Evolutionary conservation across 1,140 invertebrate species (phyloP).

Genomic region (Procambarus clarkii): DNA sequence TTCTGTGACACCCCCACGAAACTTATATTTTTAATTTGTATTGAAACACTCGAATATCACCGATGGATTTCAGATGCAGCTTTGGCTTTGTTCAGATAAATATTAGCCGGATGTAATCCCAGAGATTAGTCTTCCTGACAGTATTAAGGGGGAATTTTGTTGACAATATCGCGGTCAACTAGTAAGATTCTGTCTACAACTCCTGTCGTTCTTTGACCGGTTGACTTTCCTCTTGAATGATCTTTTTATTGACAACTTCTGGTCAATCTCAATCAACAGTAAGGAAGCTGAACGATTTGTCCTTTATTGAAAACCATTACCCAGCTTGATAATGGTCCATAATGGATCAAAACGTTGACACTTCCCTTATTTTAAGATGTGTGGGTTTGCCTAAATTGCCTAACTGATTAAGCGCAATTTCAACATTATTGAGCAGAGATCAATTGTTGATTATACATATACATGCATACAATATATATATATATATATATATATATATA

Average conservation of each 20-base stretch:
- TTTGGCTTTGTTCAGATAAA: slow-evolving; percentile 1
- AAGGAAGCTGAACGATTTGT: too few relatives aligned
- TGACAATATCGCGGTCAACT: background rate
- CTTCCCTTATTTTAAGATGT: too few relatives aligned
- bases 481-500: too few relatives aligned
- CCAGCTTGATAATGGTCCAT: too few relatives aligned
- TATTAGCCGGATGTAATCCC: background rate
- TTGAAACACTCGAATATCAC: slow-evolving; percentile 1
- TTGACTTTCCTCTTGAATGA: too few relatives aligned
- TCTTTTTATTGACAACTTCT: background rate
- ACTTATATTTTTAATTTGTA: background rate
- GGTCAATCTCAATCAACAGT: background rate
- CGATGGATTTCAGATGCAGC: background rate
- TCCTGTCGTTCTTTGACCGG: too few relatives aligned
- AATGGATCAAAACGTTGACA: too few relatives aligned
- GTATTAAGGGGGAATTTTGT: background rate
- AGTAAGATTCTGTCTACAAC: too few relatives aligned
- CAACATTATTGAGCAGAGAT: background rate
- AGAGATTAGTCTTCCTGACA: background rate
- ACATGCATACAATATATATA: too few relatives aligned
- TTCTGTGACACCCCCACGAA: background rate
- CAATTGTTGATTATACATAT: background rate
- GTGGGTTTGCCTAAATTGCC: too few relatives aligned
- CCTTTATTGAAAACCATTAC: too few relatives aligned
- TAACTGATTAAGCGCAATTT: too few relatives aligned